phyloP scores from a whole-genome alignment of 2,888 invertebrate species.

The Drosophila meridionalis region DNA sequence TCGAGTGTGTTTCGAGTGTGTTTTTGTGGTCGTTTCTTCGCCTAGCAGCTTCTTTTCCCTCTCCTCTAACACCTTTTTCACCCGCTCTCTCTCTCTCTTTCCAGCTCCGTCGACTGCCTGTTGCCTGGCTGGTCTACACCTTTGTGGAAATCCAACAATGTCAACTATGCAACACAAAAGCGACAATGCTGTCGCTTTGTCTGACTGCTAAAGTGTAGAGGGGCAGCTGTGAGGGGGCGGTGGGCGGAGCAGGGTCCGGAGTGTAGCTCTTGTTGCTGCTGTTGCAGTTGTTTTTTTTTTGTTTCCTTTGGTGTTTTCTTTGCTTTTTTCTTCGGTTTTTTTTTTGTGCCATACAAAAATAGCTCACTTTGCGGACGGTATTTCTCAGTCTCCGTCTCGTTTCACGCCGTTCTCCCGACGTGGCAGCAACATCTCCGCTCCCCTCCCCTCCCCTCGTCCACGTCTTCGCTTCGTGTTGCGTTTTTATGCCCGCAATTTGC shows the following conservation, averaged over 20 bases:
- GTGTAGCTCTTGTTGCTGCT: constrained; percentile 13
- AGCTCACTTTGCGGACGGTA: constrained; percentile 64
- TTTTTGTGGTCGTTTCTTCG: constrained; percentile 51
- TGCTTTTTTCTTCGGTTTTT: constrained; percentile 22
- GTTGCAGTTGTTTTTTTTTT: constrained; percentile 18
- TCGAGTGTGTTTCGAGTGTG: constrained; percentile 30
- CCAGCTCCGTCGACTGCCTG: constrained; percentile 35
- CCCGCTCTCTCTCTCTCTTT: not conserved
- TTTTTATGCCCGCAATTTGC: constrained; percentile 72
- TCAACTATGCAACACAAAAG: constrained; percentile 79
- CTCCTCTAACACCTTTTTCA: not conserved
- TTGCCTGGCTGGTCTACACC: constrained; percentile 61
- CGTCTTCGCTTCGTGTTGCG: constrained; percentile 52
- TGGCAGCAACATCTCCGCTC: not conserved
- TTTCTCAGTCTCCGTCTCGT: constrained; percentile 31
- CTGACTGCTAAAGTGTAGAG: constrained; percentile 57
- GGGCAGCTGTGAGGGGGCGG: constrained; percentile 5
- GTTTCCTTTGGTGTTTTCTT: constrained; percentile 7
- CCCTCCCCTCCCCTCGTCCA: not conserved
- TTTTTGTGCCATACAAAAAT: constrained; percentile 62
- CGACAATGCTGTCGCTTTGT: constrained; percentile 76
- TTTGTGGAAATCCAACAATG: constrained; percentile 78
- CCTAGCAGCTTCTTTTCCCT: not conserved
- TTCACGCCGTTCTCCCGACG: constrained; percentile 25
- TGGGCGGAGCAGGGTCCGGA: not conserved